Evolutionary conservation across 2,797 vertebrate species (phyloP).

Genomic region (Amazona finschi): DNA sequence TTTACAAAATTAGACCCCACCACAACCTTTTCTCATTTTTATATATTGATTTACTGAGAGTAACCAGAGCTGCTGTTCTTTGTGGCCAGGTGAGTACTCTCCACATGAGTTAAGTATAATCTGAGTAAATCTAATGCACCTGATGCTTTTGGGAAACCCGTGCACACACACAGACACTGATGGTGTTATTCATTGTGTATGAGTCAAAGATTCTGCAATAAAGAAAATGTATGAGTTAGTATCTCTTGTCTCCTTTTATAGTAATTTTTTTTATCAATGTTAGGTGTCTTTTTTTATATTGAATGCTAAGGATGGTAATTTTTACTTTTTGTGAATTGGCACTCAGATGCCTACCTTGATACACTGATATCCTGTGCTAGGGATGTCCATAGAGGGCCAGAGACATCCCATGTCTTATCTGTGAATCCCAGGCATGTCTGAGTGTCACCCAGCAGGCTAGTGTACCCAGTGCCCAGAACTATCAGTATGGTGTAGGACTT

Average conservation of each 20-base stretch:
- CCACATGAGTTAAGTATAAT: background rate
- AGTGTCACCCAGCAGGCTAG: background rate
- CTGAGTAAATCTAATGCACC: background rate
- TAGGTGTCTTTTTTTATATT: background rate
- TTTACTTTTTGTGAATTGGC: background rate
- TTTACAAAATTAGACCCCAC: background rate
- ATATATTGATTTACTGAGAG: background rate
- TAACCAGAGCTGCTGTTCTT: background rate
- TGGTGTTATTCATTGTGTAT: background rate
- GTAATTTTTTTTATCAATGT: background rate
- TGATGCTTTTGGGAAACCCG: background rate
- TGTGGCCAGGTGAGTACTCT: background rate
- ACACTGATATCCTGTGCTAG: background rate
- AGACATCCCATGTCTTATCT: background rate
- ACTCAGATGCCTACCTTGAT: background rate
- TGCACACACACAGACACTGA: background rate
- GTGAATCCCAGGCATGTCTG: background rate
- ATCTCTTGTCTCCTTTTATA: background rate
- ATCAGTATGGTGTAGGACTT: background rate
- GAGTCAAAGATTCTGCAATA: background rate
- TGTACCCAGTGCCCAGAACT: background rate
- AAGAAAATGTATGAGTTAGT: background rate
- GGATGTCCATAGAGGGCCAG: accelerated
- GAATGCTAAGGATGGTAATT: background rate
- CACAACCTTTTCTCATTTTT: background rate